Evolutionary conservation across 1,140 invertebrate genomes (phyloP), one percentile per base, ranked within the genome.

Genomic region (Lordiphosa mommai): DNA sequence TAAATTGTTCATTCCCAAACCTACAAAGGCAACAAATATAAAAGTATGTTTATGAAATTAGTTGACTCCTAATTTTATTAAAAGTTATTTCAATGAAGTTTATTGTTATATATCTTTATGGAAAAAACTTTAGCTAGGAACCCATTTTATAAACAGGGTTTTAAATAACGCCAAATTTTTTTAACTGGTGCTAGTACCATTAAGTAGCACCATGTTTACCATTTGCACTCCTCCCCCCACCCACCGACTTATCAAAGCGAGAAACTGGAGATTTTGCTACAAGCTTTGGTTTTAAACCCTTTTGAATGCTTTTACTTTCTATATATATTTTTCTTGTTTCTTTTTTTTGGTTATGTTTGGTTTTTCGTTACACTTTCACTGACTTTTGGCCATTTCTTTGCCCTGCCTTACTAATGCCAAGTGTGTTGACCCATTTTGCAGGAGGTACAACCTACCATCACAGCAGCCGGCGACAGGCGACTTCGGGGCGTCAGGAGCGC

Each of bases 381-480:
- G 2, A 3, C 1, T 3, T 4, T 10, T 12, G 2, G 29, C 29
- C 9, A 2, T 4, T 20, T 2, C 0, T 3, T 38, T 17, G 1
- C 14, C 14, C 1, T 5, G 6, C 17, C 7, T 38, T 41, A 12
- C 8, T 43, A 43, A 43, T 41, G 3, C 1, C 4, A 20, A 27
- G 44, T 37, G 57, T 67, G 53, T 71, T 73, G 27, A 46, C 49
- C 49, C 57, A 14, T 85, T 43, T 85, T 88, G 57, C 73, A 86
- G 79, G 74, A 73, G 86, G 74, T 60, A 64, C 74, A 58, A 72
- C 87, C 44, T 89, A 88, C 65, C 86, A 86, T 68, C 88, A 88
- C 38, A 70, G 64, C 55, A 79, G 88, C 30, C 86, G 87, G 16
- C 87, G 87, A 14, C 87, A 85, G 20, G 70, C 70, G 48, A 61